Conservation (phyloP, 2,888 invertebrate genomes). For the Chymomyza fuscimana region DNA sequence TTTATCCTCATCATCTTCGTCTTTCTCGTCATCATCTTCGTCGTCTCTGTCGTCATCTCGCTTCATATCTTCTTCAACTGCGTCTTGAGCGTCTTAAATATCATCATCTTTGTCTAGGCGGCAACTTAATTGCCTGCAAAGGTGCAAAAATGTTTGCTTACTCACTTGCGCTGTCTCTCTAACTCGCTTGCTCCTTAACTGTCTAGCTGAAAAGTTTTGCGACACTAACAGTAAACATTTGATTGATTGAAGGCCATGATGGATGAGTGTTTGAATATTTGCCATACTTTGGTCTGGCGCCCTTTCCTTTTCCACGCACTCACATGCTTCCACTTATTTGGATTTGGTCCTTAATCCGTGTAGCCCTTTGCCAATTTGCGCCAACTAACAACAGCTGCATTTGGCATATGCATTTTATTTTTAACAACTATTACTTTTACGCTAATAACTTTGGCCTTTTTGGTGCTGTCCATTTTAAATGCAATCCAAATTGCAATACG, state of each 20-base stretch:
- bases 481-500: constrained; percentile 32
- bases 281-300: constrained; percentile 25
- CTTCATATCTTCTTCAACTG: constrained; percentile 17
- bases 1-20: not conserved
- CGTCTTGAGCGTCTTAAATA: constrained; percentile 1
- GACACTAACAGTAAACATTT: constrained; percentile 38
- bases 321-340: constrained; percentile 29
- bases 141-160: constrained; percentile 54
- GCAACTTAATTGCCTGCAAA: constrained; percentile 60
- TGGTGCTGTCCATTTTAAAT: constrained; percentile 49
- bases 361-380: not conserved
- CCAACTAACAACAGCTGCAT: constrained; percentile 58
- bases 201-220: constrained; percentile 41
- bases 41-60: not conserved
- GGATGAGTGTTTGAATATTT: constrained; percentile 44
- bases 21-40: constrained; percentile 20
- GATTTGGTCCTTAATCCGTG: constrained; percentile 33
- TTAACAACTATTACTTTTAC: constrained; percentile 45
- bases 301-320: not conserved
- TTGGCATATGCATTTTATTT: constrained; percentile 67
- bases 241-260: constrained; percentile 68
- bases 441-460: constrained; percentile 71
- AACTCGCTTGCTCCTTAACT: constrained; percentile 13
- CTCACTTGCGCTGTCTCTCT: constrained; percentile 28
- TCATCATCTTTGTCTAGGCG: constrained; percentile 24